Base-by-base conservation (phyloP, 2,113 vertebrate species). In the Oophaga pumilio region DNA sequence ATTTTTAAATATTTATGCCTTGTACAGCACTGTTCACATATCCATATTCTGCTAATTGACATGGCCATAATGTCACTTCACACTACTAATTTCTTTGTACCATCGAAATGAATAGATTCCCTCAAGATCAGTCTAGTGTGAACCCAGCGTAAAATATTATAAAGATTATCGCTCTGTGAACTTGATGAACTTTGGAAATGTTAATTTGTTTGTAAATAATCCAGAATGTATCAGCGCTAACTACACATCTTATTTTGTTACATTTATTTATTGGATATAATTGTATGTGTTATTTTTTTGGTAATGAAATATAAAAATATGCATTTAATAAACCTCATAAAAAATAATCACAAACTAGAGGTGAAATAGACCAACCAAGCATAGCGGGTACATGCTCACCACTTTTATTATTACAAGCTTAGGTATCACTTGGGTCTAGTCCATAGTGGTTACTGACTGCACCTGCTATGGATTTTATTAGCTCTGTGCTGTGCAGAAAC, bases 381-480 rank as follows among this genome's bases (percentile, higher is more conserved):
- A 68, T 68, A n/a, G 60, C 22, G 17, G 28, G 56, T 62, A 43
- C 3, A 85, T 28, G 22, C 43, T 57, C 13, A 18, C 50, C 64
- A 71, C 66, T 66, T 82, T 82, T 82, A 82, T 62, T 49, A 82
- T 52, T 66, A 24, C 60, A 50, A 82, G 79, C 24, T 82, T 49
- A 82, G 80, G 28, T 82, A 66, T 82, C 60, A 68, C 80, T 69
- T 83, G 22, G 62, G 49, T 26, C 66, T 69, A 18, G 49, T n/a
- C n/a, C 62, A 52, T 33, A 53, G 13, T 80, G 59, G 50, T 83
- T 62, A 83, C 13, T 49, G 50, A 33, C 50, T 66, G 56, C 86
- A 87, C 86, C 86, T 87, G 78, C 69, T 60, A 49, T 50, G 64
- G 43, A 68, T 69, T 73, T 87, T 87, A 71, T 87, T 76, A 81